Evolutionary conservation across 92 coral and sea anemone species (phyloP).

Genomic region (Parazoanthus swiftii): DNA sequence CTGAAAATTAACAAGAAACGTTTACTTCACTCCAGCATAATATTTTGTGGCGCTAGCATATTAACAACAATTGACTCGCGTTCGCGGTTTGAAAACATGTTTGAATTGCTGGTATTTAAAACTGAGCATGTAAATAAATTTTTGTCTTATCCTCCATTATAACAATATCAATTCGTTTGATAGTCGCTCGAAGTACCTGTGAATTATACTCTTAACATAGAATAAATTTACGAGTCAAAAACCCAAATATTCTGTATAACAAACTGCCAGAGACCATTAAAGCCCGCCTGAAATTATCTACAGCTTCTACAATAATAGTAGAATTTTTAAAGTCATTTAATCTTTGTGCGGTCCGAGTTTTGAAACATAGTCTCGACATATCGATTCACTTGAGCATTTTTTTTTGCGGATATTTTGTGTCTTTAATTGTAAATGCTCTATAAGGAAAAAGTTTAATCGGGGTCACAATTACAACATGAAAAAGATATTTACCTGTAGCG

Average conservation of each 20-base stretch:
- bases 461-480: not conserved
- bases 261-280: not conserved
- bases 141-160: not conserved
- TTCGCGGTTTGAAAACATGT: not conserved
- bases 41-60: not conserved
- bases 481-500: slow-evolving; percentile 62
- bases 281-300: not conserved
- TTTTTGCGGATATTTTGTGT: not conserved
- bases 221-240: too few relatives aligned
- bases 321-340: not conserved
- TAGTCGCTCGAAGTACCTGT: too few relatives aligned
- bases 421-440: not conserved
- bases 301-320: not conserved
- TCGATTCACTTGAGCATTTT: not conserved
- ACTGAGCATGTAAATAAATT: not conserved
- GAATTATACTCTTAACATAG: not conserved
- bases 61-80: not conserved
- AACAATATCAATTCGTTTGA: not conserved
- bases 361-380: not conserved
- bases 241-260: not conserved
- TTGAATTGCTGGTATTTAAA: not conserved
- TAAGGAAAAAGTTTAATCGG: too few relatives aligned
- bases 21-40: not conserved
- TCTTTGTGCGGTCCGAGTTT: not conserved
- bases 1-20: not conserved